Conservation (phyloP, 2,888 invertebrate genomes). For the Seira musarum region DNA sequence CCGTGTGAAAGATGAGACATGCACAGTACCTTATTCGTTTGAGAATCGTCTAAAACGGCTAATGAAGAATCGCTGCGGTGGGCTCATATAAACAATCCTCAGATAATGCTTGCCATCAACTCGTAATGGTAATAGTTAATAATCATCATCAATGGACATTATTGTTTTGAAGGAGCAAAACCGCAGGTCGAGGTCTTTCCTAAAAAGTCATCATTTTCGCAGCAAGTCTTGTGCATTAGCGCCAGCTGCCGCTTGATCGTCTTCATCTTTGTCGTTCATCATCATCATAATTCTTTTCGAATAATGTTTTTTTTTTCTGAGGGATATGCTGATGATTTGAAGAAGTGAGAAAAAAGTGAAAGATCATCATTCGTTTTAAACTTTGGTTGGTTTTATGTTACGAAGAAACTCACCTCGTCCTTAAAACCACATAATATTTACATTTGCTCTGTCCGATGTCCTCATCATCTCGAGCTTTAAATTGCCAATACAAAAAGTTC, state of each 20-base stretch:
- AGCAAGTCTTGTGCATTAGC: conserved; percentile 58
- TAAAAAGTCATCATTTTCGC: conserved; percentile 59
- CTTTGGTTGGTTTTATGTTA: conserved; percentile 44
- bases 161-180: conserved; percentile 45
- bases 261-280: conserved; percentile 18
- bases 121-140: conserved; percentile 10
- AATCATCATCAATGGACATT: conserved; percentile 33
- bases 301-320: not conserved
- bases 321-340: conserved; percentile 22
- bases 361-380: not conserved
- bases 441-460: not conserved
- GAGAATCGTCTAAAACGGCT: conserved; percentile 31
- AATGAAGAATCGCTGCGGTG: conserved; percentile 57
- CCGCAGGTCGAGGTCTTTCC: conserved; percentile 58
- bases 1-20: no score
- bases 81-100: conserved; percentile 42
- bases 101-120: conserved; percentile 37
- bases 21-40: not conserved
- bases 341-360: conserved; percentile 50
- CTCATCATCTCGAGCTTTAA: not conserved
- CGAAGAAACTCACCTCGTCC: conserved; percentile 9
- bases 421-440: not conserved
- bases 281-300: not conserved
- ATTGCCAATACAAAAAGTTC: conserved; percentile 45
- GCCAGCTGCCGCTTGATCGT: conserved; percentile 50